Percentiles rank a stretch among this genome's conserved stretches.
Evolutionary conservation across 64 coral and sea anemone genomes (phyloP).

Genomic region (Cladopsammia gracilis): DNA sequence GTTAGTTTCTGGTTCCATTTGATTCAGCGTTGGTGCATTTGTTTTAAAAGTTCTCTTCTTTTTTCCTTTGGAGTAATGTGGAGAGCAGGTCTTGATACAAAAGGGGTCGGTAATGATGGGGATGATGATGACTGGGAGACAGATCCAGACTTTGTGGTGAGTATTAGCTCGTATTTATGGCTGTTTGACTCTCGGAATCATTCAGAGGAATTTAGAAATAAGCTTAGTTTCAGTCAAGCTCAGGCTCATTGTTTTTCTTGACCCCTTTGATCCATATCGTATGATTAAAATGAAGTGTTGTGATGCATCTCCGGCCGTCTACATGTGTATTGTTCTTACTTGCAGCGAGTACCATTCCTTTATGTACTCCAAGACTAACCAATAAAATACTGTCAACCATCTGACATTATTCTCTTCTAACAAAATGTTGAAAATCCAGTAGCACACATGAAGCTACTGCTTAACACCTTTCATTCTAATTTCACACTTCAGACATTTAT

Average conservation of each 20-base stretch:
- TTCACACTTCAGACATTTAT: no score
- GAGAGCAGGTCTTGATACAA: slow-evolving; percentile 88
- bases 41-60: not conserved
- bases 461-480: no score
- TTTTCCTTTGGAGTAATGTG: slow-evolving; percentile 69
- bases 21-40: not conserved
- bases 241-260: not conserved
- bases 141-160: slow-evolving; percentile 98
- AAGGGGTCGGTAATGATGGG: slow-evolving; percentile 35
- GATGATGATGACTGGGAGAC: slow-evolving; percentile 99
- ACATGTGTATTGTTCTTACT: no score
- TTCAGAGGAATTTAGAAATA: slow-evolving; percentile 25
- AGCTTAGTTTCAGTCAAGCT: not conserved
- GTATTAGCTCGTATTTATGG: not conserved
- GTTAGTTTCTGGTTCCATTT: not conserved
- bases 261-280: no score
- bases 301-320: no score
- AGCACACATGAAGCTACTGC: no score
- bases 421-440: no score
- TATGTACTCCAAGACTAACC: no score
- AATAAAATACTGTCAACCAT: no score
- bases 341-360: no score
- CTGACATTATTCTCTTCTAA: no score
- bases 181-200: not conserved
- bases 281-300: no score